Evolutionary conservation across 2,888 invertebrate genomes (phyloP).

Genomic region (Perizoma affinitatum): DNA sequence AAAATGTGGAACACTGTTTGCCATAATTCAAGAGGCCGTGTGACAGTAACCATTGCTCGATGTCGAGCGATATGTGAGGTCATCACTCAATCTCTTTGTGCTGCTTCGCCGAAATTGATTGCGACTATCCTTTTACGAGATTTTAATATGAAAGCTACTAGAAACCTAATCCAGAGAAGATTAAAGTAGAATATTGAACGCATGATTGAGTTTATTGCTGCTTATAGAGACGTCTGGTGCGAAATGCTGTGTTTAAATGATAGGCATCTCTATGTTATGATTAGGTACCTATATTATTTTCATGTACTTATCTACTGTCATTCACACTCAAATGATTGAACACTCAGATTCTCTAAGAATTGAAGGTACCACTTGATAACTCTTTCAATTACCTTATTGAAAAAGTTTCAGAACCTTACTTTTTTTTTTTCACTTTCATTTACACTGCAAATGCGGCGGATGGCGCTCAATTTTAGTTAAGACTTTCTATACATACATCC

Average conservation of each 20-base stretch:
- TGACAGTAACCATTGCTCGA: constrained; percentile 73
- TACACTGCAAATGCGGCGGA: too few relatives aligned
- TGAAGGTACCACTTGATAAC: too few relatives aligned
- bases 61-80: constrained; percentile 67
- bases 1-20: constrained; percentile 28
- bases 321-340: too few relatives aligned
- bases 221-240: constrained; percentile 10
- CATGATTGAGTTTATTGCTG: constrained; percentile 10
- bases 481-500: too few relatives aligned
- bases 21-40: constrained; percentile 67
- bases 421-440: too few relatives aligned
- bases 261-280: constrained; percentile 1
- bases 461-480: too few relatives aligned
- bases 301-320: too few relatives aligned
- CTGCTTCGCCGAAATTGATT: constrained; percentile 48
- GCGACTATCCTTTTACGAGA: constrained; percentile 35
- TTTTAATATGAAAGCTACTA: constrained; percentile 5
- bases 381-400: too few relatives aligned
- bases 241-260: constrained; percentile 15
- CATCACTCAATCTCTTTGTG: constrained; percentile 67
- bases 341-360: too few relatives aligned
- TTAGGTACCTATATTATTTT: too few relatives aligned
- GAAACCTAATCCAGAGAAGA: not conserved
- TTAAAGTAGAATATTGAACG: constrained; percentile 11
- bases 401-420: too few relatives aligned